phyloP scores from a whole-genome alignment of 2,797 vertebrate species.

The Liasis olivaceus region DNA sequence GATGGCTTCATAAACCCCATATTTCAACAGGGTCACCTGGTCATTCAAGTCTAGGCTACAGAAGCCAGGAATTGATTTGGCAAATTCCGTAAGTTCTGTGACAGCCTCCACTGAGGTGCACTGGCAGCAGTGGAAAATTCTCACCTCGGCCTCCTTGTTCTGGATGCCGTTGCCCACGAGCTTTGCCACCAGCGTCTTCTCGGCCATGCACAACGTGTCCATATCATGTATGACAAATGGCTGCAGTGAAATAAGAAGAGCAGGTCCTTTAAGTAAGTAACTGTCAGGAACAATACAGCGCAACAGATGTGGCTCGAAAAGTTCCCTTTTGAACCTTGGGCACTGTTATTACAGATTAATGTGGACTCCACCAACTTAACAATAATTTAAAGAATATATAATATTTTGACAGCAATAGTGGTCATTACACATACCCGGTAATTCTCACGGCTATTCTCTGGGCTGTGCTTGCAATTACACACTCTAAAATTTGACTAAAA shows the following conservation, averaged over 20 bases:
- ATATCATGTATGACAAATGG: slow-evolving; percentile 95
- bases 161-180: slow-evolving; percentile 81
- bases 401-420: background rate
- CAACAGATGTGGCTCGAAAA: background rate
- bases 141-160: slow-evolving; percentile 87
- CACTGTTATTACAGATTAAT: background rate
- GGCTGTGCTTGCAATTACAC: background rate
- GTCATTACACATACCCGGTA: too few relatives aligned
- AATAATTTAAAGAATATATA: background rate
- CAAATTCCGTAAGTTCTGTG: slow-evolving; percentile 93
- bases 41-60: slow-evolving; percentile 89
- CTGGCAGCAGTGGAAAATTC: slow-evolving; percentile 94
- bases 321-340: background rate
- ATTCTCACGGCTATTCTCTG: too few relatives aligned
- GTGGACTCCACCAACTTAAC: background rate
- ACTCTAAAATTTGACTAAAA: background rate
- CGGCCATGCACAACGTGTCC: slow-evolving; percentile 91
- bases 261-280: background rate
- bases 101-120: slow-evolving; percentile 91
- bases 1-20: slow-evolving; percentile 93
- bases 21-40: slow-evolving; percentile 93
- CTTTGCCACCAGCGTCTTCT: slow-evolving; percentile 86
- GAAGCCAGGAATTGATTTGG: slow-evolving; percentile 93
- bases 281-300: background rate
- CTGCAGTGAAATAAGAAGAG: slow-evolving; percentile 62